Conservation (phyloP, 2,888 invertebrate species). For the Pristionchus arcanus region DNA sequence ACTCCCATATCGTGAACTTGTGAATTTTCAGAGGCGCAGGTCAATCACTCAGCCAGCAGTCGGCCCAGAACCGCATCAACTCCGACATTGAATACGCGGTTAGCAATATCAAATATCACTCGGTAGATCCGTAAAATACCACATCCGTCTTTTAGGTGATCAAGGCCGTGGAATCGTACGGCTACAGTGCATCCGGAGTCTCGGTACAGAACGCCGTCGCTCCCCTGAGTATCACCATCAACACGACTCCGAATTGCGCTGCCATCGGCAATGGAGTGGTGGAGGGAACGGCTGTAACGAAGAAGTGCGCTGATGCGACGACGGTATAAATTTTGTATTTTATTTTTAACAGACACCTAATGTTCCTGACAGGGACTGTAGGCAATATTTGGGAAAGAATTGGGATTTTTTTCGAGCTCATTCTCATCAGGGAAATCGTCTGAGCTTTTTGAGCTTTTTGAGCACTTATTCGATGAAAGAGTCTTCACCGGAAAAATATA, state of each 20-base stretch:
- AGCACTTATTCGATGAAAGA: no score
- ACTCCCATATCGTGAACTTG: no score
- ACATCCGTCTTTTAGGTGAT: background rate
- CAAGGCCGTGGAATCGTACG: conserved; percentile 29
- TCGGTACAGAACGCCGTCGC: background rate
- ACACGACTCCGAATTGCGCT: background rate
- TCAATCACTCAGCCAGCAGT: background rate
- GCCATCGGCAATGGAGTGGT: background rate
- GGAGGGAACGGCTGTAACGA: background rate
- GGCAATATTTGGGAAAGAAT: no score
- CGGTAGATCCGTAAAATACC: background rate
- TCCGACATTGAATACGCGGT: conserved; percentile 14
- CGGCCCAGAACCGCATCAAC: conserved; percentile 11
- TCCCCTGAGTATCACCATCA: background rate
- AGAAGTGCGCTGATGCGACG: background rate
- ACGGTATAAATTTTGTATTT: no score
- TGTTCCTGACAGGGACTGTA: no score
- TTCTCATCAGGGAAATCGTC: no score
- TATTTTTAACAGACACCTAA: no score
- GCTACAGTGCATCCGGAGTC: background rate
- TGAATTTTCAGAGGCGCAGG: background rate
- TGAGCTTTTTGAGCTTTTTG: no score
- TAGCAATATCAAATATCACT: background rate
- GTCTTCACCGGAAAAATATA: no score
- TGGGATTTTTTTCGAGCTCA: no score